Conservation (phyloP, 2,113 vertebrate genomes). For the Paraplagusia blochii region DNA sequence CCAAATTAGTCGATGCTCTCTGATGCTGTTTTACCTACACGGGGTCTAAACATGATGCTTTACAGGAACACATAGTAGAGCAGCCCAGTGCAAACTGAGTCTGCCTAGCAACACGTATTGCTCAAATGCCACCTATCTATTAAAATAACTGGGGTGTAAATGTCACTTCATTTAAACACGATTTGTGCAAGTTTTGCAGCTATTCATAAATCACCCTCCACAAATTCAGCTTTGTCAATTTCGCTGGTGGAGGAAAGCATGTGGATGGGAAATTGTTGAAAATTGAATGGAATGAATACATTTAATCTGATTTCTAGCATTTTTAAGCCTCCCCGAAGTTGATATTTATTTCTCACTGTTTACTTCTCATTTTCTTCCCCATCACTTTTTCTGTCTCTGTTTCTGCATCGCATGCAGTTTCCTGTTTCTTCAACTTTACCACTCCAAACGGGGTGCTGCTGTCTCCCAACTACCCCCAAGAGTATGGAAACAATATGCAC, state of each 20-base stretch:
- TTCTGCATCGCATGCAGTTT: constrained; percentile 70
- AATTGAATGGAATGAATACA: too few relatives aligned
- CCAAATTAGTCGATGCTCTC: too few relatives aligned
- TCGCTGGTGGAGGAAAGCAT: too few relatives aligned
- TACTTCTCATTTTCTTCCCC: constrained; percentile 13
- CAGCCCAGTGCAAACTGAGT: neutral
- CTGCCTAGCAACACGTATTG: constrained; percentile 1
- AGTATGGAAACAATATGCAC: constrained; percentile 97
- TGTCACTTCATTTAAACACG: neutral
- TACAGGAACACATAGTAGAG: neutral
- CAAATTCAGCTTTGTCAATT: neutral
- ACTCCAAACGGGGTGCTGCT: constrained; percentile 90
- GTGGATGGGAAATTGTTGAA: too few relatives aligned
- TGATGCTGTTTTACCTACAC: too few relatives aligned
- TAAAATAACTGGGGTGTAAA: too few relatives aligned
- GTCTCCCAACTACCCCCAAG: constrained; percentile 96
- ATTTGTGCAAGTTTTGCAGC: neutral
- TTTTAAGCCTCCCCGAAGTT: too few relatives aligned
- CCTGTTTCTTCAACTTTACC: constrained; percentile 99
- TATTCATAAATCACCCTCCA: neutral
- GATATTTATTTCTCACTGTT: constrained; percentile 7
- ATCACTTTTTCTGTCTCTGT: neutral
- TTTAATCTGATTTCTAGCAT: too few relatives aligned
- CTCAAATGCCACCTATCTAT: too few relatives aligned
- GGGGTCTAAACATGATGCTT: too few relatives aligned